These are phyloP conservation scores for Lutjanus campechanus DNA, from an alignment of 2,797 vertebrate genomes.

Conservation along the genomic window DNA sequence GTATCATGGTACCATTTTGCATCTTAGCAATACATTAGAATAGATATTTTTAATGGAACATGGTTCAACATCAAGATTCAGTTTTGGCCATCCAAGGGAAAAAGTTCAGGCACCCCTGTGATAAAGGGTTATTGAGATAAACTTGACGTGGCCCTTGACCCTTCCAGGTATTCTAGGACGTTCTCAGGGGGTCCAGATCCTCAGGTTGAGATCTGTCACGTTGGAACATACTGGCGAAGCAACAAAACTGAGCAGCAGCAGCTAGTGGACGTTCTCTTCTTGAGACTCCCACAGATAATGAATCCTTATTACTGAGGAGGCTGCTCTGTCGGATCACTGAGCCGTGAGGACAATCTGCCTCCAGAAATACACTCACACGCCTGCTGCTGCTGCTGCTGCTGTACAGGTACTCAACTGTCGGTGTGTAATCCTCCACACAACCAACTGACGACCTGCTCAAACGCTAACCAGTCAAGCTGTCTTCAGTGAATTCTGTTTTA, in stretches of 20 bases:
- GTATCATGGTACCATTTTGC: too few species aligned
- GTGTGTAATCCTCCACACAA: constrained; percentile 43
- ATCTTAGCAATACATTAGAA: too few species aligned
- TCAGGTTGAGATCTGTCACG: background rate
- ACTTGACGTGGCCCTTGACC: background rate
- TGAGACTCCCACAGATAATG: constrained; percentile 56
- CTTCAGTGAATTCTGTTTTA: background rate
- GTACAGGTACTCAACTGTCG: constrained; percentile 24
- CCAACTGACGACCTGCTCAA: background rate
- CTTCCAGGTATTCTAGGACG: background rate
- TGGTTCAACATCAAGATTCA: too few species aligned
- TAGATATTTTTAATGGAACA: too few species aligned
- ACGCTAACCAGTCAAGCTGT: background rate
- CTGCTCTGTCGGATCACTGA: constrained; percentile 38
- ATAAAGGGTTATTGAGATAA: background rate
- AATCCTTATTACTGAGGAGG: constrained; percentile 63
- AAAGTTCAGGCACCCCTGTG: too few species aligned
- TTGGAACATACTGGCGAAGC: background rate
- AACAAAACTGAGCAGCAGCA: constrained; percentile 13
- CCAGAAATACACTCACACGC: constrained; percentile 61
- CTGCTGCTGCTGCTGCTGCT: constrained; percentile 19
- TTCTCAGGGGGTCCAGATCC: background rate
- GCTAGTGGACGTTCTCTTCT: constrained; percentile 13
- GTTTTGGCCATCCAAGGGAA: too few species aligned
- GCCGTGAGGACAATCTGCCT: constrained; percentile 56